Conservation (phyloP, 2,888 invertebrate genomes). For the Nomada hirtipes region DNA sequence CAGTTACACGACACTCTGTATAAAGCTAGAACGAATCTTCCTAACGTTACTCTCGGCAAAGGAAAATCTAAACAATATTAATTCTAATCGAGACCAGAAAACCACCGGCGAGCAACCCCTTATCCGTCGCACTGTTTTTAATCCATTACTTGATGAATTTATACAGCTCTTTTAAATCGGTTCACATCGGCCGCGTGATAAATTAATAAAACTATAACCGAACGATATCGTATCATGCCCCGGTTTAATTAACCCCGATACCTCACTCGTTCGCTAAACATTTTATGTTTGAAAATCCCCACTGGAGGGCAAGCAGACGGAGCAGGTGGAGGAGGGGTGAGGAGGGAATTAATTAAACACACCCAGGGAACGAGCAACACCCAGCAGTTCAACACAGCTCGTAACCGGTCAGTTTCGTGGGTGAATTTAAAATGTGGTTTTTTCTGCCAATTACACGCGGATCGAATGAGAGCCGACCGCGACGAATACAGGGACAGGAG, state of each 20-base stretch:
- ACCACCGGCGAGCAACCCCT: no score
- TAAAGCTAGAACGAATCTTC: no score
- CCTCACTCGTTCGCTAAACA: constrained; percentile 50
- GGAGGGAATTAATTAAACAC: constrained; percentile 52
- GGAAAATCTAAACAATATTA: background rate
- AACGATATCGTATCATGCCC: constrained; percentile 43
- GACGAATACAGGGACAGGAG: constrained; percentile 26
- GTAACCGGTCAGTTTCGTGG: constrained; percentile 9
- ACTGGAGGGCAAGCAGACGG: background rate
- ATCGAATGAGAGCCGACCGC: constrained; percentile 41
- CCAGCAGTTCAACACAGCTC: no score
- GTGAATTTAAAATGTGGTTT: constrained; percentile 52
- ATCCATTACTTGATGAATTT: background rate
- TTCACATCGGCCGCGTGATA: constrained; percentile 9
- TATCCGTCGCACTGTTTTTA: background rate
- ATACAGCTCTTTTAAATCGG: constrained; percentile 8
- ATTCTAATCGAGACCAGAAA: background rate
- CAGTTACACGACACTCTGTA: background rate
- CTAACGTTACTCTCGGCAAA: no score
- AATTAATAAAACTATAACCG: constrained; percentile 51
- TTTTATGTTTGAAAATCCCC: constrained; percentile 44
- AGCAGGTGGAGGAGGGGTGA: background rate
- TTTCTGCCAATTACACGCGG: constrained; percentile 55
- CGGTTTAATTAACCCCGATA: constrained; percentile 52
- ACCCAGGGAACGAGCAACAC: constrained; percentile 18